Evolutionary conservation across 2,797 vertebrate genomes (phyloP), one percentile per base, ranked within the genome.

Genomic region (Telmatherina bonti): DNA sequence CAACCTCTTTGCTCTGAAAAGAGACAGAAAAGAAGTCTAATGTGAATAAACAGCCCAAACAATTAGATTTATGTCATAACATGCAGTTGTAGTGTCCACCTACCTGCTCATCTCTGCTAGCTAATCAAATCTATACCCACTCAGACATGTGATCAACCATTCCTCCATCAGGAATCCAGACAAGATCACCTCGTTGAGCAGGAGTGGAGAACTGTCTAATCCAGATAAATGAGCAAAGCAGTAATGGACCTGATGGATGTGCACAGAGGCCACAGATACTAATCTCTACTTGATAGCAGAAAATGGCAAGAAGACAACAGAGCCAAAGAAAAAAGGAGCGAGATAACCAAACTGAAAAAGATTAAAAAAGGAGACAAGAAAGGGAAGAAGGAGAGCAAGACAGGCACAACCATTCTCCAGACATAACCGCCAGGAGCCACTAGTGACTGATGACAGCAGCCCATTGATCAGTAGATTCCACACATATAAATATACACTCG

Each of bases 1-100:
- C 97, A 3, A 99, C 96, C 92, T 99, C 98, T 93, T 99, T 99
- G 91, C 98, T 99, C 98, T 99, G 91, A 45, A 86, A 47, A 87
- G 62, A 83, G 22, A 82, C 29, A 84, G 30, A 47, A 73, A 26
- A 62, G 1, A 55, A 30, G 62, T 47, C 60, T 62, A 15, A 67
- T 56, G 27, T 65, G 5, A 63, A 33, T 26, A 47, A 62, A 75
- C 31, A 70, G 7, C 10, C 15, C n/a, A 0, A 60, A 74, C 30
- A 29, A 70, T 56, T 22, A 58, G 29, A 41, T 60, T 52, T 27
- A 47, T 4, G 5, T 61, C 52, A 63, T 58, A 30, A 30, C 61
- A 31, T 45, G 6, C 78, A 52, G 64, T 26, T 53, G 29, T 29
- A 18, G 27, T 7, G 38, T 56, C 43, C 35, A 5, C 70, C 67